Conservation (phyloP, 2,113 vertebrate species). For the Tupaia chinensis region DNA sequence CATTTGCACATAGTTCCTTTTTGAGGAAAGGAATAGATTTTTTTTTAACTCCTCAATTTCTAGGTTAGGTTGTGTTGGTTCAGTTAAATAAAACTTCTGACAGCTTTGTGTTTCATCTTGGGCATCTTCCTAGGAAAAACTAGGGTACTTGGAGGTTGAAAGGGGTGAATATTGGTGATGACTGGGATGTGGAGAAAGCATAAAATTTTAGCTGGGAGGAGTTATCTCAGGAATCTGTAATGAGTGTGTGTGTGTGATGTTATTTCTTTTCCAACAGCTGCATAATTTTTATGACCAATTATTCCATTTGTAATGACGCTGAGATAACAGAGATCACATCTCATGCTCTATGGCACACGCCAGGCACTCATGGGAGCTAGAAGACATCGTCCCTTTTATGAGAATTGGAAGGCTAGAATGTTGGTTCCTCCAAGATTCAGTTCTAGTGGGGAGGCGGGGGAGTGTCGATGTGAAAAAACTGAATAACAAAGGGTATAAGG, state of each 20-base stretch:
- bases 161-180: neutral
- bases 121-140: conserved; percentile 1
- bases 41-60: neutral
- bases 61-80: neutral
- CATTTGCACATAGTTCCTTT: neutral
- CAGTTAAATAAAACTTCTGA: neutral
- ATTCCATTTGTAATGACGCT: conserved; percentile 82
- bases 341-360: conserved; percentile 68
- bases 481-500: neutral
- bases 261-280: conserved; percentile 78
- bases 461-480: neutral
- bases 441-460: conserved; percentile 13
- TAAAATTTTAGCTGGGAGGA: conserved; percentile 54
- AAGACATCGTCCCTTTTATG: neutral
- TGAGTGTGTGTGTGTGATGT: conserved; percentile 59
- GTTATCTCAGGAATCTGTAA: conserved; percentile 75
- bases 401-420: neutral
- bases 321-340: conserved; percentile 83
- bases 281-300: conserved; percentile 84
- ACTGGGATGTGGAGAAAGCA: neutral
- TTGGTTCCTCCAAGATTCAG: neutral
- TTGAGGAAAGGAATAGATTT: neutral
- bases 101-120: neutral
- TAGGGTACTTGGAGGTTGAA: neutral
- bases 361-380: conserved; percentile 43